Evolutionary conservation across 1,140 invertebrate genomes (phyloP).

Genomic region (Achatina immaculata): DNA sequence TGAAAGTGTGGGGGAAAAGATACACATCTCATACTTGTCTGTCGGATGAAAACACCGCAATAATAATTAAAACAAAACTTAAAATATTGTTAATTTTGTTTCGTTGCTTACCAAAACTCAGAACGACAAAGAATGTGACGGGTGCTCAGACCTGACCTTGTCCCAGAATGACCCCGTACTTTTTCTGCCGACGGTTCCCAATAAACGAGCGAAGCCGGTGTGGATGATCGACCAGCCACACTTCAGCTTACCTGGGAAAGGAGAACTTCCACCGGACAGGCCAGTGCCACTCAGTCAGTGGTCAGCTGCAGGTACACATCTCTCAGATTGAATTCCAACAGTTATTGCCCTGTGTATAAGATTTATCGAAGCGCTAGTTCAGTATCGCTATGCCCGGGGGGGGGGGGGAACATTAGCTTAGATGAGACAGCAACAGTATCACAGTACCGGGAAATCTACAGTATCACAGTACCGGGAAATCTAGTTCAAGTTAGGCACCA

Average conservation of each 20-base stretch:
- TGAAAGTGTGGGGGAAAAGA: too few relatives aligned
- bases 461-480: too few relatives aligned
- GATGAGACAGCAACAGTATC: too few relatives aligned
- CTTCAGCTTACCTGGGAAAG: slow-evolving; percentile 1
- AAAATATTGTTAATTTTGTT: too few relatives aligned
- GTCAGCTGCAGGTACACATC: not conserved
- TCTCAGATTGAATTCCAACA: too few relatives aligned
- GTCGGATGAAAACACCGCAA: too few relatives aligned
- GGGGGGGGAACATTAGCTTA: not conserved
- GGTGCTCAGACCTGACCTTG: not conserved
- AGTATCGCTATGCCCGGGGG: not conserved
- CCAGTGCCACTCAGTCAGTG: slow-evolving; percentile 20
- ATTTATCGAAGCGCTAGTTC: not conserved
- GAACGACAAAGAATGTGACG: slow-evolving; percentile 36
- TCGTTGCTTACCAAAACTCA: too few relatives aligned
- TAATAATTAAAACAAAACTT: too few relatives aligned
- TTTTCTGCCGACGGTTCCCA: slow-evolving; percentile 28
- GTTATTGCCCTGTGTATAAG: not conserved
- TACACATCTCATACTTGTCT: too few relatives aligned
- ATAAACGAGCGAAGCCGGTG: slow-evolving; percentile 16
- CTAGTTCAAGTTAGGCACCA: too few relatives aligned
- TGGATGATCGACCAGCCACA: slow-evolving; percentile 31
- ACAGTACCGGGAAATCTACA: too few relatives aligned
- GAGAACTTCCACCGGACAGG: slow-evolving; percentile 27
- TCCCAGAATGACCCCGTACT: slow-evolving; percentile 10